A percentile compares a stretch with the other conserved stretches of the same genome.
Evolutionary conservation across 1,140 invertebrate genomes (phyloP).

Genomic region (Eubasilissa regina): DNA sequence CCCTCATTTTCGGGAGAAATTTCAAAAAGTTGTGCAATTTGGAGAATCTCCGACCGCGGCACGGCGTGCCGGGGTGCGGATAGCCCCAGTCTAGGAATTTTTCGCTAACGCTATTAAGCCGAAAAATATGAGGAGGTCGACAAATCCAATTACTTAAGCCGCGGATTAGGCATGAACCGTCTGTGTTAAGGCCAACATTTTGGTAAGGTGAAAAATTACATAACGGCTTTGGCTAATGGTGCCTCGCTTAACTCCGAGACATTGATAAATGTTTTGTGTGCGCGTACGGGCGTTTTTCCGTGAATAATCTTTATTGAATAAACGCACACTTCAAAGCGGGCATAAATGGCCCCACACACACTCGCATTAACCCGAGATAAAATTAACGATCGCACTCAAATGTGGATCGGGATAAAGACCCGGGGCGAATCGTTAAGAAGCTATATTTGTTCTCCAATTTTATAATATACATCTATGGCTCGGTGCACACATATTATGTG

Average conservation of each 20-base stretch:
- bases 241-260: conserved; percentile 2
- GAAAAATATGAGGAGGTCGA: conserved; percentile 33
- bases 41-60: background rate
- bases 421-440: background rate
- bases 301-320: conserved; percentile 17
- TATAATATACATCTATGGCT: no score
- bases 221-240: background rate
- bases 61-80: background rate
- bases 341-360: background rate
- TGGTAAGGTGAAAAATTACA: conserved; percentile 36
- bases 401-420: background rate
- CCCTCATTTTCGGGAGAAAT: background rate
- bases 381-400: conserved; percentile 1
- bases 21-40: background rate
- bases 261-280: background rate
- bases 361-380: conserved; percentile 7
- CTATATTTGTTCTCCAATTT: background rate
- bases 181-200: background rate
- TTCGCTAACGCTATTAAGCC: conserved; percentile 37
- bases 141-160: conserved; percentile 46
- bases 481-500: no score
- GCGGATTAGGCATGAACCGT: conserved; percentile 16
- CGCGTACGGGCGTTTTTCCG: background rate
- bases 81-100: background rate
- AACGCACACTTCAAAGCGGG: background rate